Percentiles rank a stretch among this genome's conserved stretches.
Evolutionary conservation across 2,888 invertebrate genomes (phyloP).

Genomic region (Lasioglossum oenotherae): DNA sequence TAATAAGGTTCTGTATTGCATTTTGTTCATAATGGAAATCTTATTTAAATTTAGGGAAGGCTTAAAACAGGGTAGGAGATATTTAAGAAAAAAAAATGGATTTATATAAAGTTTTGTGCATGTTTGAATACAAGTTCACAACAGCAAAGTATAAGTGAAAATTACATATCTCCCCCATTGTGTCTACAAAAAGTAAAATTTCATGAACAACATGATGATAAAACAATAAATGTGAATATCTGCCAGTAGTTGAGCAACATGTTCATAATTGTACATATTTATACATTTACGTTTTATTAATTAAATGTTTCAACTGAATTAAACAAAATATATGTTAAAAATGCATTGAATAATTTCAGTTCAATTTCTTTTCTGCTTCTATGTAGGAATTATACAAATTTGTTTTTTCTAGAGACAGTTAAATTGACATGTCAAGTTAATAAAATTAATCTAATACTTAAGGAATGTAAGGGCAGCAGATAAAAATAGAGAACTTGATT

Average conservation of each 20-base stretch:
- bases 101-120: not conserved
- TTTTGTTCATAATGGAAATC: not conserved
- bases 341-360: constrained; percentile 10
- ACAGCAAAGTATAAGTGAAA: constrained; percentile 20
- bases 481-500: constrained; percentile 32
- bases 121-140: constrained; percentile 7
- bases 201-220: constrained; percentile 4
- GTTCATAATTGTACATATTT: constrained; percentile 31
- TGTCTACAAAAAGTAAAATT: constrained; percentile 16
- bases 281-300: constrained; percentile 20
- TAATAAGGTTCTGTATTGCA: constrained; percentile 12
- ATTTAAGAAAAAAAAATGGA: constrained; percentile 15
- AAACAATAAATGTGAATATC: constrained; percentile 19
- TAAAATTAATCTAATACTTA: constrained; percentile 26
- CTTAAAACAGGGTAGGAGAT: constrained; percentile 2
- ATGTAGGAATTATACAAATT: not conserved
- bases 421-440: constrained; percentile 26
- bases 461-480: constrained; percentile 54
- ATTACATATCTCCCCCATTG: constrained; percentile 11
- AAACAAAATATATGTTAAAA: constrained; percentile 10
- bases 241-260: constrained; percentile 46
- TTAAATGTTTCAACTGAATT: constrained; percentile 13
- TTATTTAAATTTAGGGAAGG: not conserved
- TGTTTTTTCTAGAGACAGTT: constrained; percentile 4
- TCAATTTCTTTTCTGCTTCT: not conserved